Percentiles rank a stretch among this genome's conserved stretches.
Conservation (phyloP, 2,113 vertebrate genomes). For the Elaphurus davidianus region DNA sequence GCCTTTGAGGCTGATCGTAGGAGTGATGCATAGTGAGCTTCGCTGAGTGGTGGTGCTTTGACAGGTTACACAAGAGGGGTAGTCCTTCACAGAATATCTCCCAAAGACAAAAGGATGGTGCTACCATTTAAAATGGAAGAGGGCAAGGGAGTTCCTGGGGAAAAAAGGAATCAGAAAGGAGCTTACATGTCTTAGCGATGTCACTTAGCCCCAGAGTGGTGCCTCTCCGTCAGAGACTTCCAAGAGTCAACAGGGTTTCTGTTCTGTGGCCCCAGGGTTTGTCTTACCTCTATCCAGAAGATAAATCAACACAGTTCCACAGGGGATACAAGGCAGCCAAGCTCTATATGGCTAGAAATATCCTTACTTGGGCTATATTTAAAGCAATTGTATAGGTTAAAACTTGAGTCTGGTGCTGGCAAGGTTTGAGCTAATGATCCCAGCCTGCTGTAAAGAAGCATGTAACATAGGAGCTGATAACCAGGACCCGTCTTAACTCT, state of each 20-base stretch:
- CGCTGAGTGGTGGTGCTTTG: neutral
- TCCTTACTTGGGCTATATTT: neutral
- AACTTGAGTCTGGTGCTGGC: neutral
- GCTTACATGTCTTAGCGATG: neutral
- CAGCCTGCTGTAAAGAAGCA: neutral
- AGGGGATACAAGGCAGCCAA: neutral
- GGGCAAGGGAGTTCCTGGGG: too few relatives aligned
- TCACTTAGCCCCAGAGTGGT: neutral
- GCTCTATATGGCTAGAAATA: neutral
- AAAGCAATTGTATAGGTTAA: neutral
- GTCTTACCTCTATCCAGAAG: neutral
- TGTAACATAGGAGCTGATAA: neutral
- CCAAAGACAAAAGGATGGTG: neutral
- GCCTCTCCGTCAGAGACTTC: neutral
- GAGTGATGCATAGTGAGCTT: neutral
- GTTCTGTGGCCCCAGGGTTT: neutral
- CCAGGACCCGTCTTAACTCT: rapidly evolving
- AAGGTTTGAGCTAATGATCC: neutral
- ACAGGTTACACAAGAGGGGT: neutral
- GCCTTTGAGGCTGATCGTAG: neutral
- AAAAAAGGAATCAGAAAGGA: neutral
- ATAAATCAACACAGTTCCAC: neutral
- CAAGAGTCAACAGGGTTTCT: neutral
- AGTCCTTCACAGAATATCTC: neutral
- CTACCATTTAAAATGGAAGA: neutral